These are phyloP conservation scores for Lagodon rhomboides DNA, from an alignment of 2,797 vertebrate species.

Conservation along the genomic window DNA sequence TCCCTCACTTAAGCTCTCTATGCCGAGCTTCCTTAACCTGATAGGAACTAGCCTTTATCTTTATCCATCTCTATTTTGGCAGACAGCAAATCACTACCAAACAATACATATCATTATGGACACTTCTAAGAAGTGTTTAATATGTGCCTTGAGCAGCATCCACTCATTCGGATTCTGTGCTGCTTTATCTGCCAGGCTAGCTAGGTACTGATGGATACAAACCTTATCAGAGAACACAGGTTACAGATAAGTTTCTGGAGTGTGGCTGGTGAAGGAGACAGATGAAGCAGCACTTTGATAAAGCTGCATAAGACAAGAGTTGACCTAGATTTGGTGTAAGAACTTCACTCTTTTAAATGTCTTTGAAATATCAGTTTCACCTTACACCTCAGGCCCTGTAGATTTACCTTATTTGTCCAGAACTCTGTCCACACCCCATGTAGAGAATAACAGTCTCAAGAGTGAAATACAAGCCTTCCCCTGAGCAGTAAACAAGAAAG, in stretches of 20 bases:
- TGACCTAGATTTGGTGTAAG: not conserved
- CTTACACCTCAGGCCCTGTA: not conserved
- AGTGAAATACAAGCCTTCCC: slow-evolving; percentile 14
- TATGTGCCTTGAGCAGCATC: too few species aligned
- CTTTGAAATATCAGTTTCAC: not conserved
- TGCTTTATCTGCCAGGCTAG: not conserved
- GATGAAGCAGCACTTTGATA: not conserved
- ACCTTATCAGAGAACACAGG: not conserved
- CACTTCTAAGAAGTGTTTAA: not conserved
- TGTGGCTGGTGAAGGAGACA: not conserved
- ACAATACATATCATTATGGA: not conserved
- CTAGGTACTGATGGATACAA: not conserved
- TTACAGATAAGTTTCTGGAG: not conserved
- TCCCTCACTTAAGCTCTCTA: not conserved
- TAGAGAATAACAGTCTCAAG: not conserved
- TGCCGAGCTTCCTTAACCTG: too few species aligned
- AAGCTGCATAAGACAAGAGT: not conserved
- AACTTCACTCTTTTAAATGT: not conserved
- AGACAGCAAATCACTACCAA: not conserved
- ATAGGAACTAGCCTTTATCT: too few species aligned
- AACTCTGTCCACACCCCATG: not conserved
- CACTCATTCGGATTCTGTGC: too few species aligned
- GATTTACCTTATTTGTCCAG: slow-evolving; percentile 11
- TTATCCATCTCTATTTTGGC: too few species aligned
- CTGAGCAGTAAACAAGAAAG: slow-evolving; percentile 1